Base-by-base conservation (phyloP, 2,888 invertebrate species). In the Xanthia icteritia region DNA sequence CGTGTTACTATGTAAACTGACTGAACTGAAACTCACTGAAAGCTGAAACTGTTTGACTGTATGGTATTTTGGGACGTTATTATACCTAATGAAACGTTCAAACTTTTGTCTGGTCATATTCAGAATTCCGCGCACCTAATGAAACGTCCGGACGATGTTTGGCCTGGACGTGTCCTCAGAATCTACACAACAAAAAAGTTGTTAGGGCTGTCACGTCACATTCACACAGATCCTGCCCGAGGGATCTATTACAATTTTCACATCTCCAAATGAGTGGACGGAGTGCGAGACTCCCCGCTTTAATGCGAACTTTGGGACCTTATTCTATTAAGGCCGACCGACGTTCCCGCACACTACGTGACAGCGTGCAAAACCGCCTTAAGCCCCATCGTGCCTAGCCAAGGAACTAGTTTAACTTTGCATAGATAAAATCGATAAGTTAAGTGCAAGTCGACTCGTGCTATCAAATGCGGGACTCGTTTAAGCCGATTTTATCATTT, bases 331-430 rank as follows among this genome's bases (percentile, higher is more conserved):
- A 71, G 75, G 74, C 39, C 27, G 61, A 81, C 73, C 36, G 60
- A 72, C 77, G 65, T 63, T 68, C 42, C 72, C 54, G 73, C 75
- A 70, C 31, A 36, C 65, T 71, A 83, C 86, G 86, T 87, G 87
- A 87, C 83, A 71, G 67, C 65, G 68, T 73, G 76, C 76, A 78
- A 81, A 69, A 69, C 70, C 64, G 69, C 69, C 79, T 79, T 81
- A 76, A 83, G 74, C 79, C 76, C 82, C 76, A 82, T 87, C 88
- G 86, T 86, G 67, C 68, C 67, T n/a, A 73, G 76, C 76, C 60
- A 75, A 81, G 82, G 78, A 86, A 83, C 81, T 87, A 88, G 81
- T 88, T 89, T 80, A 87, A 87, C 84, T 90, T 87, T 89, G 83
- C 85, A 84, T 85, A 89, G 87, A 86, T 89, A 90, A 85, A 84